These are phyloP conservation scores for Fulica atra DNA, from an alignment of 2,113 vertebrate genomes.

Conservation along the genomic window DNA sequence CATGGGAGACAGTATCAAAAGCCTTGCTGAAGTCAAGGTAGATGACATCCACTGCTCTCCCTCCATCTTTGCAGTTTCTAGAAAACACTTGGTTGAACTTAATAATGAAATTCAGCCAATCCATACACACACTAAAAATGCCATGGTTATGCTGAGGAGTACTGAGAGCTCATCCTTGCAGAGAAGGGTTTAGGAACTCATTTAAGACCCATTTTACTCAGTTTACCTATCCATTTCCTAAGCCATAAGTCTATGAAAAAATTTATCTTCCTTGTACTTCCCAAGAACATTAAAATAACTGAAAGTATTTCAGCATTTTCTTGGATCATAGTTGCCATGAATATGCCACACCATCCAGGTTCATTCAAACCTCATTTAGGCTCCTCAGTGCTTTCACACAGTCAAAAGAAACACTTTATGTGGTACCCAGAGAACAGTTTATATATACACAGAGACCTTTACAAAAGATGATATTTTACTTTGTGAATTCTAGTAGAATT, in stretches of 20 bases:
- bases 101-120: background rate
- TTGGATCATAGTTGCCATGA: background rate
- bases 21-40: no score
- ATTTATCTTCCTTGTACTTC: background rate
- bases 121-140: background rate
- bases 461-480: background rate
- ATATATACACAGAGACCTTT: background rate
- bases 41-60: no score
- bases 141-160: background rate
- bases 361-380: background rate
- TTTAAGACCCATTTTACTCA: background rate
- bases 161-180: background rate
- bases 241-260: background rate
- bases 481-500: background rate
- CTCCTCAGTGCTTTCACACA: background rate
- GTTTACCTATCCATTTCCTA: background rate
- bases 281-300: background rate
- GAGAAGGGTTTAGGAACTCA: background rate
- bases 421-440: background rate
- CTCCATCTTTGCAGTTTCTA: no score
- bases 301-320: background rate
- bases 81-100: background rate
- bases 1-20: no score
- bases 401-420: background rate
- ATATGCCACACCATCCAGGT: background rate